phyloP scores from a whole-genome alignment of 2,113 vertebrate species.

The Podarcis cretensis region DNA sequence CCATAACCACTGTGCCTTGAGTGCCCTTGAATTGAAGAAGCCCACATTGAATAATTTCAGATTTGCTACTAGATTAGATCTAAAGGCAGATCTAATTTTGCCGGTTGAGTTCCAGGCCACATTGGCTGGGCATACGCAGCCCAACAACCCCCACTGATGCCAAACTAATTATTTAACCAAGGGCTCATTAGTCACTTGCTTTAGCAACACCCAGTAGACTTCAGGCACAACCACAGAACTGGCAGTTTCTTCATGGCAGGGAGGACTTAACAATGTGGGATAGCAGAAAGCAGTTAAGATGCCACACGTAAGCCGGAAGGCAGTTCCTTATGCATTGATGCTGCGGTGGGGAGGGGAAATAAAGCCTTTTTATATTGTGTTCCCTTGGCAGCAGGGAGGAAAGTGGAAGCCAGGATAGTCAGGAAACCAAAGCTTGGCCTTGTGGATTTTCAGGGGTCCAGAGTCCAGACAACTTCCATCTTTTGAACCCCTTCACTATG shows the following conservation, averaged over 20 bases:
- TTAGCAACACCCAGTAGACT: neutral
- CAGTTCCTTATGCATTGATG: neutral
- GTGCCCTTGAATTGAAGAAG: neutral
- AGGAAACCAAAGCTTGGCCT: neutral
- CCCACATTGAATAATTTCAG: neutral
- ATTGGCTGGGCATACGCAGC: neutral
- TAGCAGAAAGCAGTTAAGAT: neutral
- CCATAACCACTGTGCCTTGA: neutral
- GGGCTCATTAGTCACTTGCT: neutral
- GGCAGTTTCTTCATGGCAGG: neutral
- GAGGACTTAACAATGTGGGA: neutral
- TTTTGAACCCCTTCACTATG: no score
- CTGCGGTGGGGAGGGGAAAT: neutral
- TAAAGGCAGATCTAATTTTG: neutral
- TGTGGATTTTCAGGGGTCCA: no score
- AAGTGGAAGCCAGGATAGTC: neutral
- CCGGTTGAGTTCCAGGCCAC: neutral
- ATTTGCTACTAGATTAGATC: neutral
- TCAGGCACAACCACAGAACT: neutral
- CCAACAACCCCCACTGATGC: neutral
- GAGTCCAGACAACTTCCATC: no score
- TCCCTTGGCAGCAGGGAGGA: neutral
- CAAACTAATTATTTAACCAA: neutral
- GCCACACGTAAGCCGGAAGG: neutral
- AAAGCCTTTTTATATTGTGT: neutral